Evolutionary conservation across 2,113 vertebrate genomes (phyloP).

Genomic region (Condylura cristata): DNA sequence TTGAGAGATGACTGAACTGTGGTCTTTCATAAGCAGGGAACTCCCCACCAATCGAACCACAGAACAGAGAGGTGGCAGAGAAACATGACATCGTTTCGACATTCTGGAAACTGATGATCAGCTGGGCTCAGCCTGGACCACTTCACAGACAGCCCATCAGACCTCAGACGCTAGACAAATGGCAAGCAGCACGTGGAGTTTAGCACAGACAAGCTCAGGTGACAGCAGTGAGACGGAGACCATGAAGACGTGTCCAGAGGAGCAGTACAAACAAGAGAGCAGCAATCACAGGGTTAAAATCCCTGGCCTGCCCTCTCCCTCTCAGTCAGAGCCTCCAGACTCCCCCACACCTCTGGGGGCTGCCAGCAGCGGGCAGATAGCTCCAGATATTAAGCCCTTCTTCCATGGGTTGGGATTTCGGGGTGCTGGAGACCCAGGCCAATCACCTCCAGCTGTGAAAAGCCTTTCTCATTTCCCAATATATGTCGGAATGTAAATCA

Average conservation of each 20-base stretch:
- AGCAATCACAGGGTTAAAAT: background rate
- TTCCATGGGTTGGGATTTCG: accelerated
- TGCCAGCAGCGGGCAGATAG: too few relatives aligned
- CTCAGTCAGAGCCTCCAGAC: background rate
- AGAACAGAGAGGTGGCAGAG: background rate
- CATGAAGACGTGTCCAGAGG: background rate
- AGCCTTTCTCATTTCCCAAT: background rate
- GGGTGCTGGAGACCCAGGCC: background rate
- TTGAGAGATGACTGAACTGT: conserved; percentile 22
- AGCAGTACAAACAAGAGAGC: background rate
- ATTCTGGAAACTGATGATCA: background rate
- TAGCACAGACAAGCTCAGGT: background rate
- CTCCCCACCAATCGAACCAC: background rate
- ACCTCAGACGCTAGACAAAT: background rate
- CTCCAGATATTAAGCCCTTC: background rate
- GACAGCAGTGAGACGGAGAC: background rate
- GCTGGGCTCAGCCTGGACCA: background rate
- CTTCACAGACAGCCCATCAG: background rate
- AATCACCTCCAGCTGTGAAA: background rate
- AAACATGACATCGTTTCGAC: background rate
- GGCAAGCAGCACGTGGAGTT: background rate
- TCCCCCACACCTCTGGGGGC: too few relatives aligned
- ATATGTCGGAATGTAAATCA: background rate
- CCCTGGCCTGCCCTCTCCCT: background rate
- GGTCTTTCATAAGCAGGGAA: conserved; percentile 29